Base-by-base conservation (phyloP, 2,888 invertebrate species). In the Caenorhabditis macrosperma region DNA sequence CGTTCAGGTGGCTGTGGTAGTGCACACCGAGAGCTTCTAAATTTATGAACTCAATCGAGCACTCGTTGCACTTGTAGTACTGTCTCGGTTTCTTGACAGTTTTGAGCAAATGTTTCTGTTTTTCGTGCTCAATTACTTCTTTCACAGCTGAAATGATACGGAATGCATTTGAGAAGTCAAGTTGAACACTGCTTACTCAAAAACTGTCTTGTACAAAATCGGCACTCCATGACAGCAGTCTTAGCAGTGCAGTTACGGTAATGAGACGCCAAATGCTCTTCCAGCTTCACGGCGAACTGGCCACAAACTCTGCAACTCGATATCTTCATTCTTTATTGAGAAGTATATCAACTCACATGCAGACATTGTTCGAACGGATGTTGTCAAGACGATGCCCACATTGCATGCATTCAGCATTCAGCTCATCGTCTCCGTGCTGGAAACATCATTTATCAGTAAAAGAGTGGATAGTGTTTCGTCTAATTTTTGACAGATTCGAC, bases 221-320 rank as follows among this genome's bases (percentile, higher is more conserved):
- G 48, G n/a, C 78, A 78, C 50, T 78, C 78, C 78, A 78, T 78
- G 1, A 68, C 46, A 3, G 78, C 72, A 3, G 28, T 0, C 17
- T 30, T 55, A 1, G 55, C 15, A 2, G 68, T 78, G 38, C 68
- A 64, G 26, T 41, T 63, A 9, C 68, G 38, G 44, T 78, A 78
- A 38, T 78, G 78, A 1, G 12, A 9, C 2, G 30, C 38, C 12
- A 74, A 1, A 48, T 78, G 78, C 7, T 57, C 57, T 7, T 60
- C 63, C 15, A 78, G 44, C 35, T 68, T 20, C 15, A 15, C 17
- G 2, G 67, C 52, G 28, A 57, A 78, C 7, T 52, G 26, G 7
- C 48, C 35, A 33, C 78, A 78, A 9, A 74, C 24, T 2, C 61
- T 71, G 60, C 4, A 68, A 44, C 15, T 2, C n/a, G 22, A 55